Base-by-base conservation (phyloP, 2,888 invertebrate genomes). In the Desoria tigrina region DNA sequence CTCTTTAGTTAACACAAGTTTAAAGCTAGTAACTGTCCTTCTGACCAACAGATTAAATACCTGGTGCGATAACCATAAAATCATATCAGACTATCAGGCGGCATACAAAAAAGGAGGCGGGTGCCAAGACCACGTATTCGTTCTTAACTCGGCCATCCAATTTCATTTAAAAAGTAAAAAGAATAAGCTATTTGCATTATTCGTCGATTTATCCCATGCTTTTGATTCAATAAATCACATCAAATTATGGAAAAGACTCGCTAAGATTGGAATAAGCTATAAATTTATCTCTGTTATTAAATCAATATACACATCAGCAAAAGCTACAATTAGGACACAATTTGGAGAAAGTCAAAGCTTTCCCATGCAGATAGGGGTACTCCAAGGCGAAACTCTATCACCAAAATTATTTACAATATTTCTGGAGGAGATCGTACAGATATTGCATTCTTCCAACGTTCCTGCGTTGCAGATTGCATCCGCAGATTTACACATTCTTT, bases 111-210 rank as follows among this genome's bases (percentile, higher is more conserved):
- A 50, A 51, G 57, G 61, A 2, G 9, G 18, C 3, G 65, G 61
- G 24, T 65, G 65, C n/a, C 23, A 56, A 26, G 61, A 65, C 7
- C 61, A 65, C 37, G 57, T 65, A 1, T 65, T 61, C 21, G 50
- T 42, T 9, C 56, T 65, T 23, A 61, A 55, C 3, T 26, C 61
- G 1, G 42, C 21, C 7, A 45, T 61, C 1, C 45, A 61, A 21
- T 27, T 1, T 26, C 50, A 50, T 21, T 23, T 57, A 23, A 21
- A 28, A 32, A 51, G n/a, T 6, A 51, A 51, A 51, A 51, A 57
- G 18, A 24, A 27, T 7, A 56, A 56, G 42, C 27, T 65, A 18
- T 57, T 54, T 50, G 50, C 56, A 1, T 14, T 63, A 11, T 66
- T 66, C 42, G 55, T 66, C 0, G 66, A 66, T 32, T 28, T 59